Evolutionary conservation across 2,797 vertebrate species (phyloP), one percentile per base, ranked within the genome.

Genomic region (Acomys russatus): DNA sequence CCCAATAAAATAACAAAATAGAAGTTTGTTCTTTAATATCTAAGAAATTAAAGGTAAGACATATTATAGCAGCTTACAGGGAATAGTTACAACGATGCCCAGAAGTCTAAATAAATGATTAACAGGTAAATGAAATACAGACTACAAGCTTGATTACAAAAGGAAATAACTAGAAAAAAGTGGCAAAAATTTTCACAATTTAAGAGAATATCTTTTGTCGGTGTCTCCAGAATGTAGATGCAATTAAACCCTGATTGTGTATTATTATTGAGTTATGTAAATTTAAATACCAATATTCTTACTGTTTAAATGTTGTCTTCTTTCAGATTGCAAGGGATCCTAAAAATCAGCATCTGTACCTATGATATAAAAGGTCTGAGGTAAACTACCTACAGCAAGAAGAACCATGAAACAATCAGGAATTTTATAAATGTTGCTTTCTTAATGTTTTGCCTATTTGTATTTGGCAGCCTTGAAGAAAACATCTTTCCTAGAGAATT

Each of bases 61-160:
- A 79, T 66, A 44, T 51, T 61, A 86, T 49, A 63, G 1, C 17
- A 1, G 14, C 2, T 80, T 88, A 59, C 30, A 92, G 22, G 86
- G 6, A 89, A 78, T 33, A 51, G 1, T 86, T 84, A 44, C 56
- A 9, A 9, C 56, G 77, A 82, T 18, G n/a, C 78, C 10, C 4
- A 38, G 49, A 95, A 59, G 17, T 76, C 28, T 17, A 64, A 91
- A 79, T 70, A 64, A 88, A 78, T 64, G 61, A 90, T 44, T 7
- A 88, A 83, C 49, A 82, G 59, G 10, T 12, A 94, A 95, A 79
- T 74, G 9, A 74, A 97, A 80, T 22, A 74, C 35, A 61, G 3
- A 35, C 33, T 71, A 44, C 18, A 44, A 77, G 28, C 61, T 51
- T 83, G 35, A 77, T 51, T 76, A 49, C 30, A 83, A 49, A 6